Conservation (phyloP, 2,113 vertebrate genomes). For the Vulpes ferrilata region DNA sequence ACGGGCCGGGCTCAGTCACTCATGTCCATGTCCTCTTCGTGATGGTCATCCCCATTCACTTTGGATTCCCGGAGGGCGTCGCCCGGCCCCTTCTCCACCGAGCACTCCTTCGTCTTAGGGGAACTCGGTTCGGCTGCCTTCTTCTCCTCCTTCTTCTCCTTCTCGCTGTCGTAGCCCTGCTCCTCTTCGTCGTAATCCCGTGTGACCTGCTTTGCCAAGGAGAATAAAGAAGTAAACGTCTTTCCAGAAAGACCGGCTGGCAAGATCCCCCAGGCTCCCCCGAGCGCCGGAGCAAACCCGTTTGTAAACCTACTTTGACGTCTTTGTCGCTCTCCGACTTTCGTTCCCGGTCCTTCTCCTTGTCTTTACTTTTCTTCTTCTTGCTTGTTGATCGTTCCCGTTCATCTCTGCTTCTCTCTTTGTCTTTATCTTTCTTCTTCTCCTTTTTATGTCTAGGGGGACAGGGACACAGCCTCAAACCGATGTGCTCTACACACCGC, state of each 20-base stretch:
- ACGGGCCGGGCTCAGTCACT: conserved; percentile 91
- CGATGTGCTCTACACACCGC: too few relatives aligned
- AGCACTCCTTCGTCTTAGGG: conserved; percentile 89
- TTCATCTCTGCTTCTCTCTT: conserved; percentile 93
- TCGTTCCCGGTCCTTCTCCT: conserved; percentile 95
- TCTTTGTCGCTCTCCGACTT: conserved; percentile 98
- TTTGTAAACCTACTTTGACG: conserved; percentile 93
- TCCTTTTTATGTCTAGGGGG: conserved; percentile 96
- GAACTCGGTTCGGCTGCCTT: conserved; percentile 89
- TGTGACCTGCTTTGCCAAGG: conserved; percentile 94
- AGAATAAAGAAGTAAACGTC: conserved; percentile 75
- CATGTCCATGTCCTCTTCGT: conserved; percentile 99
- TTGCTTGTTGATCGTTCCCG: conserved; percentile 95
- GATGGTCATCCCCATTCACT: conserved; percentile 96
- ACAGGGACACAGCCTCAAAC: not conserved
- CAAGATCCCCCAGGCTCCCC: not conserved
- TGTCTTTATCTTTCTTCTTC: conserved; percentile 98
- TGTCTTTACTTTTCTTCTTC: conserved; percentile 97
- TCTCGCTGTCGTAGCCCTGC: conserved; percentile 97
- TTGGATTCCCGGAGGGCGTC: conserved; percentile 93
- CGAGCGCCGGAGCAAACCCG: not conserved
- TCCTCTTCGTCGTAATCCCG: conserved; percentile 99
- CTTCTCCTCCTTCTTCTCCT: conserved; percentile 93
- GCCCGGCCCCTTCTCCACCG: conserved; percentile 85
- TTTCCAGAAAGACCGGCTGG: conserved; percentile 9